phyloP scores from a whole-genome alignment of 2,797 vertebrate genomes.

The Bovichtus variegatus region DNA sequence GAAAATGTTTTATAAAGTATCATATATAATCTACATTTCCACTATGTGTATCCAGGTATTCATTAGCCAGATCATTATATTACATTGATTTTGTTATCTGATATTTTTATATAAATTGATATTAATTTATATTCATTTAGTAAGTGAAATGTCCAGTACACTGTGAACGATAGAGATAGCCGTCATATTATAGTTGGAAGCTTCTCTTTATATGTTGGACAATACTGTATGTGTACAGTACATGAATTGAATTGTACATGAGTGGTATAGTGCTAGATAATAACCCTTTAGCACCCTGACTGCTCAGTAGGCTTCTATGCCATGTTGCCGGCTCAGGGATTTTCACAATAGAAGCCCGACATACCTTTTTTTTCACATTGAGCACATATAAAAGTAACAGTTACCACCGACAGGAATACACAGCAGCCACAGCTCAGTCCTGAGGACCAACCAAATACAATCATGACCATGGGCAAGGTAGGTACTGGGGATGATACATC shows the following conservation, averaged over 20 bases:
- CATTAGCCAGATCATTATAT: background rate
- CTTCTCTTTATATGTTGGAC: constrained; percentile 58
- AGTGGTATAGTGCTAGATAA: constrained; percentile 54
- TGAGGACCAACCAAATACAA: constrained; percentile 39
- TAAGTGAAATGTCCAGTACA: background rate
- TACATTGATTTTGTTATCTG: background rate
- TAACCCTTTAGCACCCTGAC: constrained; percentile 67
- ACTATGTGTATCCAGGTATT: background rate
- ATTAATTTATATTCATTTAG: background rate
- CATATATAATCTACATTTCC: background rate
- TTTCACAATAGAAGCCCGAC: constrained; percentile 71
- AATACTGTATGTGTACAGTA: constrained; percentile 50
- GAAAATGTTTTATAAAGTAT: background rate
- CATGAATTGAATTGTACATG: constrained; percentile 50
- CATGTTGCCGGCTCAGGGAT: constrained; percentile 78
- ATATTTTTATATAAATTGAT: background rate
- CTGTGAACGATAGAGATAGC: background rate
- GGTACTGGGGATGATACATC: constrained; percentile 13
- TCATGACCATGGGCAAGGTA: constrained; percentile 78
- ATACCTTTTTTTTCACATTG: constrained; percentile 60
- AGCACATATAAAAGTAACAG: constrained; percentile 80
- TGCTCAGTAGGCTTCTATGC: constrained; percentile 71
- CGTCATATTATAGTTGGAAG: constrained; percentile 47
- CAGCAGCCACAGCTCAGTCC: constrained; percentile 58
- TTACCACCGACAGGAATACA: constrained; percentile 47